A percentile compares a stretch with the other conserved stretches of the same genome.
Conservation (phyloP, 2,797 vertebrate species). For the Leuciscus waleckii region DNA sequence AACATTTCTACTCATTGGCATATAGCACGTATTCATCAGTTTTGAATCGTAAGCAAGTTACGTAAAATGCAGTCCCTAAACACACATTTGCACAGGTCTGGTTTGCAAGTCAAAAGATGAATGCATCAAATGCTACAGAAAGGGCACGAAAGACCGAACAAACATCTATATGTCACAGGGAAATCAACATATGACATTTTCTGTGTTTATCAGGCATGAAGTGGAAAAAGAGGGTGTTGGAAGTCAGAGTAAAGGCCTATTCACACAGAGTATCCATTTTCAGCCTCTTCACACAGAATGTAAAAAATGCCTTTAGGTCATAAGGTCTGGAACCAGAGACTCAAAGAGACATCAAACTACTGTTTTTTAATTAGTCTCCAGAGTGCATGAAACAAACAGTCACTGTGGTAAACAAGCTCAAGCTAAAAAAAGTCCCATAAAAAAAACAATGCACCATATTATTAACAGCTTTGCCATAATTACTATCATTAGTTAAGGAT, state of each 20-base stretch:
- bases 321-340: background rate
- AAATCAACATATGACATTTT: slow-evolving; percentile 41
- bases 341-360: background rate
- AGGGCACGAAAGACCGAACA: slow-evolving; percentile 28
- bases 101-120: slow-evolving; percentile 37
- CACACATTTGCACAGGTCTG: slow-evolving; percentile 16
- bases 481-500: background rate
- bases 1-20: background rate
- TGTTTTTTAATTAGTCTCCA: slow-evolving; percentile 16
- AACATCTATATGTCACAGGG: slow-evolving; percentile 33
- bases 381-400: background rate
- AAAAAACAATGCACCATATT: too few relatives aligned
- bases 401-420: slow-evolving; percentile 4
- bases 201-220: slow-evolving; percentile 20
- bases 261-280: background rate
- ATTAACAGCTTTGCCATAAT: too few relatives aligned
- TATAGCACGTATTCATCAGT: slow-evolving; percentile 1
- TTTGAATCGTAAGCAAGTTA: slow-evolving; percentile 1
- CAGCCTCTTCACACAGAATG: background rate
- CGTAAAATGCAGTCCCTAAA: background rate
- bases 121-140: slow-evolving; percentile 33
- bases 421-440: background rate
- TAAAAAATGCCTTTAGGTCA: background rate
- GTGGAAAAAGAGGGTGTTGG: slow-evolving; percentile 1
- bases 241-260: background rate